Evolutionary conservation across 2,888 invertebrate species (phyloP), one percentile per base, ranked within the genome.

Genomic region (Thyatira batis): DNA sequence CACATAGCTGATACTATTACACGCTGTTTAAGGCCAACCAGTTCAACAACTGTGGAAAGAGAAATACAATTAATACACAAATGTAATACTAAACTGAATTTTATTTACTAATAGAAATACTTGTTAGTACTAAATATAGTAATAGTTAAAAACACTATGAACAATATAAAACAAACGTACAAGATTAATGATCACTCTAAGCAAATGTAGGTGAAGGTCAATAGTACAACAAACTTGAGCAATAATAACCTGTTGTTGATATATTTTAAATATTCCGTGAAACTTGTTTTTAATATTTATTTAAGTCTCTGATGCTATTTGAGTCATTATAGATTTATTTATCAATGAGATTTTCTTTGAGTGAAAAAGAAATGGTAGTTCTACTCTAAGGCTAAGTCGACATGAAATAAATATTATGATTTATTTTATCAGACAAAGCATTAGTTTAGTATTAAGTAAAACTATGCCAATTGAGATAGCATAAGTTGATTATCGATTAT

Each of bases 1-100:
- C 95, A 93, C 75, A 96, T 90, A 43, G 95, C 94, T 45, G 96
- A 95, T 43, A 95, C 95, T 49, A 96, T 87, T 8, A 96, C 95
- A 20, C 97, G 93, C 53, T 95, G 94, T 55, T 94, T 94, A 28
- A 95, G 94, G 0, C 96, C 96, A 4, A 97, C 96, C 63, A 97
- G 87, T 84, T 97, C 97, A 64, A 97, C 94, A 57, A 94, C 96
- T 96, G 86, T 53, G 48, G 89, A 86, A 48, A 78, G 80, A 63
- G 57, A 58, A 50, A 25, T 17, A 27, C 13, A 1, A 25, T 45
- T 25, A 23, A 10, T 11, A 45, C n/a, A n/a, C n/a, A n/a, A n/a
- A n/a, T n/a, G n/a, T n/a, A n/a, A n/a, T n/a, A n/a, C n/a, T n/a
- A n/a, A n/a, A n/a, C n/a, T n/a, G n/a, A n/a, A n/a, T n/a, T n/a